Percentiles rank a stretch among this genome's conserved stretches.
phyloP scores from a whole-genome alignment of 2,113 vertebrate species.

The Phodopus roborovskii region DNA sequence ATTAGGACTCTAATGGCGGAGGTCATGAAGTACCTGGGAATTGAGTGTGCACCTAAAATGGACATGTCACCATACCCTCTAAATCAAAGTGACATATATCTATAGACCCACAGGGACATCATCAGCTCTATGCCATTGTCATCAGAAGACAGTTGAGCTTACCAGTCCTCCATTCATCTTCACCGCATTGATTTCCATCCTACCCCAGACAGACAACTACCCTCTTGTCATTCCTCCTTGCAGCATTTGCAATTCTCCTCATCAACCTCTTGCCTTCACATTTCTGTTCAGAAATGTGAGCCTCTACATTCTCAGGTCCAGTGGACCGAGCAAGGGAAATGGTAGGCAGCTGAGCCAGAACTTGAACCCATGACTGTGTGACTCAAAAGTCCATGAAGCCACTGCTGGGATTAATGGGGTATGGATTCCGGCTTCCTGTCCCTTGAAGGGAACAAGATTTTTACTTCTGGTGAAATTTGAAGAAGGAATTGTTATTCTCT shows the following conservation, averaged over 20 bases:
- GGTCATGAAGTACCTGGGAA: rapidly evolving
- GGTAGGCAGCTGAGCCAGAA: not conserved
- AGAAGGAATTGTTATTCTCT: not conserved
- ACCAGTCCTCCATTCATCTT: no score
- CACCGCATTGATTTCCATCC: not conserved
- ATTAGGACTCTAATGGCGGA: not conserved
- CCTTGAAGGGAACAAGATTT: not conserved
- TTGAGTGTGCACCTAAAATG: not conserved
- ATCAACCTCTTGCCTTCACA: not conserved
- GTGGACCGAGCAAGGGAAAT: not conserved
- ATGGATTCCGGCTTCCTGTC: not conserved
- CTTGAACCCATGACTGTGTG: not conserved
- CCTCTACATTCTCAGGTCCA: not conserved
- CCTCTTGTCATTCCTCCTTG: not conserved
- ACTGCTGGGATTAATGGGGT: no score
- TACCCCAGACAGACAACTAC: not conserved
- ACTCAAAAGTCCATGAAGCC: not conserved
- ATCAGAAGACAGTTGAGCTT: rapidly evolving
- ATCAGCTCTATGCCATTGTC: rapidly evolving
- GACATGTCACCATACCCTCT: rapidly evolving
- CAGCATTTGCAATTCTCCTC: not conserved
- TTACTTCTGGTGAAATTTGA: not conserved
- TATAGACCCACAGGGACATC: rapidly evolving
- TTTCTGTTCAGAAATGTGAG: not conserved
- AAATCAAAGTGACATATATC: not conserved